These are phyloP conservation scores for Zoanthus solanderi DNA, from an alignment of 92 coral and sea anemone genomes.

Conservation along the genomic window DNA sequence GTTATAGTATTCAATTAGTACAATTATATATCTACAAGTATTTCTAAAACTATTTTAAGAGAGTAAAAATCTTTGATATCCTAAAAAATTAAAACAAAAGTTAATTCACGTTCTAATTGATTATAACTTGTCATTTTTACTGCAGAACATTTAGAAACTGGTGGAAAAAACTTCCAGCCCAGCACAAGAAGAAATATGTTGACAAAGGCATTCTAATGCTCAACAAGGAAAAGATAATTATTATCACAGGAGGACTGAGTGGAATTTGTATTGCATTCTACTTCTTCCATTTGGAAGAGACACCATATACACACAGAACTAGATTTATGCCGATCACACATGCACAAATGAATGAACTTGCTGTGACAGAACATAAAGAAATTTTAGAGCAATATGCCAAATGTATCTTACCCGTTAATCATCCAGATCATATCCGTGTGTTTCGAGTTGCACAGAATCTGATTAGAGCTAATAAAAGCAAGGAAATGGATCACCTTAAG, in stretches of 20 bases:
- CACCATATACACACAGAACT: slow-evolving; percentile 88
- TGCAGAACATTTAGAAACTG: slow-evolving; percentile 87
- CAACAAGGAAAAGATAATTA: slow-evolving; percentile 70
- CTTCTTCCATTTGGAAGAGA: slow-evolving; percentile 89
- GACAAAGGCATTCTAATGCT: slow-evolving; percentile 55
- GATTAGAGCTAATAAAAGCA: slow-evolving; percentile 76
- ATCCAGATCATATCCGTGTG: slow-evolving; percentile 88
- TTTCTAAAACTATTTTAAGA: too few species aligned
- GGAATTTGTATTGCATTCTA: slow-evolving; percentile 81
- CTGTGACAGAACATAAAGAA: slow-evolving; percentile 79
- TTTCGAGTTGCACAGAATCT: slow-evolving; percentile 75
- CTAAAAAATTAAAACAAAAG: too few species aligned
- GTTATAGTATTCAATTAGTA: too few species aligned
- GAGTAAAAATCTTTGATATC: too few species aligned
- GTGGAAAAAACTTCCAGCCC: slow-evolving; percentile 88
- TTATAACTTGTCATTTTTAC: background rate
- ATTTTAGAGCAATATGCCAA: slow-evolving; percentile 82
- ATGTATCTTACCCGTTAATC: slow-evolving; percentile 79
- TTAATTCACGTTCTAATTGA: too few species aligned
- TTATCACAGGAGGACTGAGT: slow-evolving; percentile 73
- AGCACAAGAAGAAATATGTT: slow-evolving; percentile 64
- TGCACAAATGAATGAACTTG: slow-evolving; percentile 85
- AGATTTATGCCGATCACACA: slow-evolving; percentile 90
- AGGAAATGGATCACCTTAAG: slow-evolving; percentile 79
- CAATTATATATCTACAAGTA: too few species aligned